phyloP scores from a whole-genome alignment of 2,113 vertebrate genomes.

The Brachyhypopomus occidentalis region DNA sequence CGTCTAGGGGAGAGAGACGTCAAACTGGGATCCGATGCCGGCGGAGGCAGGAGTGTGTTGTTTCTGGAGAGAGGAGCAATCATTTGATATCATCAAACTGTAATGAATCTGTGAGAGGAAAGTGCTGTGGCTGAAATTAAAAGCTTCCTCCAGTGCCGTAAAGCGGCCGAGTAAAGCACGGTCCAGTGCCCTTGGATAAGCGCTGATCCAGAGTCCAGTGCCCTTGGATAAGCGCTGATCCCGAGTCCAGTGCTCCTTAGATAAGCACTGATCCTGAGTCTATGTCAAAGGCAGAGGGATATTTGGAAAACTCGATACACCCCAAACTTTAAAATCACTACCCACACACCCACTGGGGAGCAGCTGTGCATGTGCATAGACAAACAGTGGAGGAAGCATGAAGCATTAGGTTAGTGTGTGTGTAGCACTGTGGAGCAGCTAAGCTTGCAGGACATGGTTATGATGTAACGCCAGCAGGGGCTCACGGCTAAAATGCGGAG shows the following conservation, averaged over 20 bases:
- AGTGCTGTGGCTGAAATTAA: conserved; percentile 44
- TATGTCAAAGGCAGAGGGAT: conserved; percentile 21
- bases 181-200: conserved; percentile 32
- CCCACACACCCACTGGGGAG: not conserved
- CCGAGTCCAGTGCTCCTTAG: conserved; percentile 22
- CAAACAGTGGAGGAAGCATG: not conserved
- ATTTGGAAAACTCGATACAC: conserved; percentile 38
- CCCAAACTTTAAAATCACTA: conserved; percentile 16
- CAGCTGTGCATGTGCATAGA: not conserved
- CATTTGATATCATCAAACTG: conserved; percentile 73
- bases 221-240: conserved; percentile 4
- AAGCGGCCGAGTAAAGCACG: conserved; percentile 33
- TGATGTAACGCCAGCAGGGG: conserved; percentile 8
- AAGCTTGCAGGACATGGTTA: not conserved
- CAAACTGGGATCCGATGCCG: conserved; percentile 50
- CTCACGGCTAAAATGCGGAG: not conserved
- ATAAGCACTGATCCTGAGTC: conserved; percentile 38
- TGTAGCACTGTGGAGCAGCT: too few relatives aligned
- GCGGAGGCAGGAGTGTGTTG: conserved; percentile 57
- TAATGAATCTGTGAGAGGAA: conserved; percentile 64
- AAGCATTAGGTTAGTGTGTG: not conserved
- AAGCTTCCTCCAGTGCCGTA: conserved; percentile 44
- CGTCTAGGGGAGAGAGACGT: conserved; percentile 46
- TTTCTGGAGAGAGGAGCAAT: conserved; percentile 65
- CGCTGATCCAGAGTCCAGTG: conserved; percentile 33